These are phyloP conservation scores for Eremophila alpestris DNA, from an alignment of 2,797 vertebrate genomes.

Conservation along the genomic window DNA sequence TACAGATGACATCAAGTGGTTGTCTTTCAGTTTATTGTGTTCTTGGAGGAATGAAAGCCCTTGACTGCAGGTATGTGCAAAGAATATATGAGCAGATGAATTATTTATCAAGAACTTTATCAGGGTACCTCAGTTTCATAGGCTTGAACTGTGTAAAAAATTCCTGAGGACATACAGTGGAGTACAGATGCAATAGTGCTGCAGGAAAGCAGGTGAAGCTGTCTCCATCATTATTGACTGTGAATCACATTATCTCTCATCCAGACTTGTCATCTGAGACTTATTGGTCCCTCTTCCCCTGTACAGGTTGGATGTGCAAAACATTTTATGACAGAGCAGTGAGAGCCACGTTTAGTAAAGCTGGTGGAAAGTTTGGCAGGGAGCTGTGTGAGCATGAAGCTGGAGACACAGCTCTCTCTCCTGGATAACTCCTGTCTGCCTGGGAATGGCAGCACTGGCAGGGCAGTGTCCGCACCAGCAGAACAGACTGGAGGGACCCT, in stretches of 20 bases:
- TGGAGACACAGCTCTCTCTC: background rate
- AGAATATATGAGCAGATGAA: background rate
- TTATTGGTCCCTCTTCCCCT: background rate
- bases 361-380: background rate
- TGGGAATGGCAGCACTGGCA: background rate
- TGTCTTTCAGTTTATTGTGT: slow-evolving; percentile 8
- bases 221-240: background rate
- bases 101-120: slow-evolving; percentile 38
- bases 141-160: background rate
- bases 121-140: background rate
- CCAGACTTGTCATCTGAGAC: background rate
- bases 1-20: background rate
- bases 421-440: background rate
- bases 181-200: background rate
- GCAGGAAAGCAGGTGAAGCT: background rate
- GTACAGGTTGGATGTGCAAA: background rate
- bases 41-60: slow-evolving; percentile 8
- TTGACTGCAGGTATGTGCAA: background rate
- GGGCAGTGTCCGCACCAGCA: rapidly evolving
- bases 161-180: background rate
- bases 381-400: background rate
- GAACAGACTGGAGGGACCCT: background rate
- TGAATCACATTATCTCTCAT: background rate
- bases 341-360: background rate
- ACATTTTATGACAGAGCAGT: background rate